Evolutionary conservation across 1,140 invertebrate species (phyloP), one percentile per base, ranked within the genome.

Genomic region (Calycopis cecrops): DNA sequence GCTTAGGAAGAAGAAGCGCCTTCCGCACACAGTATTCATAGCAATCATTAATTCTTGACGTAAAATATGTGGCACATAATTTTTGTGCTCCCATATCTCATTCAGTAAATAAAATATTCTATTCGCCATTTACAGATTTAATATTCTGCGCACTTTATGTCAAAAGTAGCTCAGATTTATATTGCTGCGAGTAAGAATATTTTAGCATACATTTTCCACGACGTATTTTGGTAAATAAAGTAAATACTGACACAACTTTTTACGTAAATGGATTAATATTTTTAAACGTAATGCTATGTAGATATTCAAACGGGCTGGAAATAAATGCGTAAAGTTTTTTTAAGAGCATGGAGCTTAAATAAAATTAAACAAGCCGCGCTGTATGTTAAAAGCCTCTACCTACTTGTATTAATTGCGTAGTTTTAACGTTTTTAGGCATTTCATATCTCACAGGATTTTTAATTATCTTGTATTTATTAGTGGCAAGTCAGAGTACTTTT

Each of bases 201-300:
- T 52, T 52, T 52, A 52, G 50, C 50, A 40, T 52, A 52, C 11
- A 52, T n/a, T 52, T 52, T 52, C 37, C 17, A 21, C 47, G 8
- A 11, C 18, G 10, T 52, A 52, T 52, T 52, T 21, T 52, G 18
- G 16, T 52, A 38, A 52, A 40, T 38, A 38, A 52, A 52, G 38
- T 18, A 47, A 62, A 64, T 69, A 59, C 59, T 58, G 21, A 28
- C 21, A 28, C 6, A 28, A 28, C 21, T 28, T 64, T 18, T 44
- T 14, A 44, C 8, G 7, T 9, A 16, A 44, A 17, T 44, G 16
- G 12, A 44, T 44, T 44, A 44, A 9, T 12, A 44, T 18, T 44
- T n/a, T 44, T 44, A 18, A 44, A 28, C 21, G 21, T 28, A 28
- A 28, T 6, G 21, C 6, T 28, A 28, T 28, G 21, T 3, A 28